Conservation (phyloP, 2,113 vertebrate genomes). For the Psilopsiagon aymara region DNA sequence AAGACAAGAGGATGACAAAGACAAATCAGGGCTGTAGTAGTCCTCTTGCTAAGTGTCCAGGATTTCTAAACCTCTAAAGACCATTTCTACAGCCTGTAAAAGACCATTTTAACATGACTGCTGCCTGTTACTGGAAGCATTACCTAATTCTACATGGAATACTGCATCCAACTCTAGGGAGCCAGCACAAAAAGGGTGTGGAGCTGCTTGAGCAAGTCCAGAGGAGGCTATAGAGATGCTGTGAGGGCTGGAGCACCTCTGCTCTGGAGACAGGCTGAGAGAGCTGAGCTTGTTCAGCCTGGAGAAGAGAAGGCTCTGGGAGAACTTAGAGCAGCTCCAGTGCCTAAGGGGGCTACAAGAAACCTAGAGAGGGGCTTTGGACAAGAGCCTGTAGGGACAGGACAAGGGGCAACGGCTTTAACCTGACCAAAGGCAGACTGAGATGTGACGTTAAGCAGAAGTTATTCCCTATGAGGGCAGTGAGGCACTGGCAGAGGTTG, state of each 20-base stretch:
- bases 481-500: not conserved
- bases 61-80: not conserved
- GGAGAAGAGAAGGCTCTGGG: not conserved
- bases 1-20: not conserved
- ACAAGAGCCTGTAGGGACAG: not conserved
- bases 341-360: not conserved
- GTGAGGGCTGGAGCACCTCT: not conserved
- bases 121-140: fast-evolving
- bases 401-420: not conserved
- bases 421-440: not conserved
- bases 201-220: not conserved
- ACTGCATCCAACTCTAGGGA: not conserved
- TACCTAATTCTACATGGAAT: not conserved
- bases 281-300: not conserved
- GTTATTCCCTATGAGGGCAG: not conserved
- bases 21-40: not conserved
- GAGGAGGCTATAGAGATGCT: not conserved
- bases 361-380: not conserved
- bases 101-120: not conserved
- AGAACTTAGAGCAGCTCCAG: not conserved
- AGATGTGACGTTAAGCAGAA: not conserved
- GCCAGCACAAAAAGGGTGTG: not conserved
- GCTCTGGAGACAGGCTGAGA: not conserved
- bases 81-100: not conserved
- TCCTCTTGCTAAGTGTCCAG: fast-evolving